Percentiles rank a stretch among this genome's conserved stretches.
Conservation (phyloP, 2,888 invertebrate species). For the Apamea epomidion region DNA sequence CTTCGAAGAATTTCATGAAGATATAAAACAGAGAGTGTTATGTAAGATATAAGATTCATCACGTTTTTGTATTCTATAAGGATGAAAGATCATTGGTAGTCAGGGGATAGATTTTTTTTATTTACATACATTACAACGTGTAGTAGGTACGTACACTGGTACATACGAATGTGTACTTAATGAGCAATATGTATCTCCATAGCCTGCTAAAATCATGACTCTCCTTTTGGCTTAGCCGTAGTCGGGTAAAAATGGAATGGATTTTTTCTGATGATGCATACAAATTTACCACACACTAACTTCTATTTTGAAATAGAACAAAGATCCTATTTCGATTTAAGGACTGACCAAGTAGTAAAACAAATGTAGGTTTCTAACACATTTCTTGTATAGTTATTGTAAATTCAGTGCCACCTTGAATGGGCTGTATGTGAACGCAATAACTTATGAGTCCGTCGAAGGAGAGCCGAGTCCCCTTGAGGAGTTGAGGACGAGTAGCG, state of each 20-base stretch:
- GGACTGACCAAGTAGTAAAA: slow-evolving; percentile 19
- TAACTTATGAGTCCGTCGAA: slow-evolving; percentile 63
- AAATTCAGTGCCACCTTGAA: slow-evolving; percentile 53
- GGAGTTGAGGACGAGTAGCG: slow-evolving; percentile 75
- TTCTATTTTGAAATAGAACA: slow-evolving; percentile 5
- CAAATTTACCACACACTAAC: background rate
- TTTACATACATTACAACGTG: background rate
- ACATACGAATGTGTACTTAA: background rate
- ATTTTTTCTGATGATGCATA: background rate
- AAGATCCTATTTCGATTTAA: background rate
- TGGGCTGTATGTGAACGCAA: slow-evolving; percentile 63
- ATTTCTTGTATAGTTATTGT: slow-evolving; percentile 43
- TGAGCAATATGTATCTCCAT: background rate
- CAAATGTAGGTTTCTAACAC: slow-evolving; percentile 54
- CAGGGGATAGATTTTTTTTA: slow-evolving; percentile 3
- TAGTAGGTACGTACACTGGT: background rate
- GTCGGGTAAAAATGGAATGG: too few species aligned
- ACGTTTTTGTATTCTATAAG: background rate
- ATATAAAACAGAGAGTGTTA: slow-evolving; percentile 1
- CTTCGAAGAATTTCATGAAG: background rate
- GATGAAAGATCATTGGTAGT: background rate
- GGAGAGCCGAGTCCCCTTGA: slow-evolving; percentile 63
- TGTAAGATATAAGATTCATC: background rate
- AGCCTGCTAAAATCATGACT: background rate
- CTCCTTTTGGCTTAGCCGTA: background rate